Percentiles rank a stretch among this genome's conserved stretches.
Conservation (phyloP, 2,888 invertebrate genomes). For the Notodonta dromedarius region DNA sequence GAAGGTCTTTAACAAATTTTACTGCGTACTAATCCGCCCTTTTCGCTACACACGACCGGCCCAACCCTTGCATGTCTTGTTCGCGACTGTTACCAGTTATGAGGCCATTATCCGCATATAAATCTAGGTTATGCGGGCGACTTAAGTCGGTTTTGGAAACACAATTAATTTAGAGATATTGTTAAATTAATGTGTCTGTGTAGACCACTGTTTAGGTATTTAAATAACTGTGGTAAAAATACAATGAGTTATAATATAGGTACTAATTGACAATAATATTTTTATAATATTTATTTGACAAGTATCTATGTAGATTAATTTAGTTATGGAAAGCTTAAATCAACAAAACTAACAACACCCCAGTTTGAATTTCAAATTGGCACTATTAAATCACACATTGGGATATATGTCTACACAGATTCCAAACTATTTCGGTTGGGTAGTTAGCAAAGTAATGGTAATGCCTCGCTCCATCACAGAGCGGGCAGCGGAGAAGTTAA, state of each 20-base stretch:
- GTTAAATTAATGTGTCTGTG: constrained; percentile 49
- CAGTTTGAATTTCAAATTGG: constrained; percentile 33
- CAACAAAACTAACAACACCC: constrained; percentile 26
- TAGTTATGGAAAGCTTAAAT: constrained; percentile 15
- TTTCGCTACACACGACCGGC: constrained; percentile 58
- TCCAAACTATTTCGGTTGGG: constrained; percentile 64
- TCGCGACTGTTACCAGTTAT: constrained; percentile 65
- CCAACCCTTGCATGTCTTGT: constrained; percentile 73
- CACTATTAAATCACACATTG: constrained; percentile 56
- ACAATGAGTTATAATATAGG: too few relatives aligned
- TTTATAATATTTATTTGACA: too few relatives aligned
- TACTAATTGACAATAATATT: background rate
- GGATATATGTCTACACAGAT: constrained; percentile 42
- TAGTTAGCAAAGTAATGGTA: constrained; percentile 43
- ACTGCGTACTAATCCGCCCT: constrained; percentile 79
- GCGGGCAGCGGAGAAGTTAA: constrained; percentile 14
- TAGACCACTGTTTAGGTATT: constrained; percentile 3
- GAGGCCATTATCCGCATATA: constrained; percentile 76
- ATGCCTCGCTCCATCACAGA: constrained; percentile 9
- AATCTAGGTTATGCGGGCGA: constrained; percentile 72
- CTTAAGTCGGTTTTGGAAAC: constrained; percentile 58
- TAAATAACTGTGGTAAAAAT: background rate
- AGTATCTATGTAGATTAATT: background rate
- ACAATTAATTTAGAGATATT: constrained; percentile 69
- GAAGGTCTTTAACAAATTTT: constrained; percentile 80